Evolutionary conservation across 2,797 vertebrate genomes (phyloP).

Genomic region (Intellagama lesueurii): DNA sequence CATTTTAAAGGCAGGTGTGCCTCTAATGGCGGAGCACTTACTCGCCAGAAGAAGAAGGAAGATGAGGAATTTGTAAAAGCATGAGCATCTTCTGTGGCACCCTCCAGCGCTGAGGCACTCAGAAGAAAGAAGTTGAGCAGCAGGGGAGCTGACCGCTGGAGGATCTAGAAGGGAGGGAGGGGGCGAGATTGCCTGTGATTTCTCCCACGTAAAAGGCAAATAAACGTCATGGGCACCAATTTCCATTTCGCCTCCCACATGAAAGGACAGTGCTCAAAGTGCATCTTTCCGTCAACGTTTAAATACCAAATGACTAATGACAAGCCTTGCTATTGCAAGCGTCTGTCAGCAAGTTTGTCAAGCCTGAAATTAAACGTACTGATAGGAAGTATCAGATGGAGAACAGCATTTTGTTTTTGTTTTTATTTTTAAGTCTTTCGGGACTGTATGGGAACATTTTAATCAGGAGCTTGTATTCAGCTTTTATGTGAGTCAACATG

Average conservation of each 20-base stretch:
- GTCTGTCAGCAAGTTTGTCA: slow-evolving; percentile 20
- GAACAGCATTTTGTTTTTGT: neutral
- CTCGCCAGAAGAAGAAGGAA: neutral
- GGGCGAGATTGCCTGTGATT: slow-evolving; percentile 10
- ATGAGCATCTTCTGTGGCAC: neutral
- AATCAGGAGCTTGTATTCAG: neutral
- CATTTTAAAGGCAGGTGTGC: neutral
- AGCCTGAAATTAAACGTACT: slow-evolving; percentile 32
- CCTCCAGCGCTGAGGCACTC: neutral
- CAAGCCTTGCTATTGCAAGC: neutral
- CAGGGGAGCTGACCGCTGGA: neutral
- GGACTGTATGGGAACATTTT: neutral
- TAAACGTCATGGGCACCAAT: neutral
- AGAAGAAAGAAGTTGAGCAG: neutral
- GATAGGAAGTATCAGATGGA: neutral
- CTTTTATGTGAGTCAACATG: neutral
- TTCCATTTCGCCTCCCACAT: slow-evolving; percentile 11
- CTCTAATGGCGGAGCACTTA: neutral
- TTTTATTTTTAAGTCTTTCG: neutral
- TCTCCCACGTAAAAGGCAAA: slow-evolving; percentile 9
- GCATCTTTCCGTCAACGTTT: slow-evolving; percentile 1
- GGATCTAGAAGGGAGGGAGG: neutral
- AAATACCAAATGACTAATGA: slow-evolving; percentile 18
- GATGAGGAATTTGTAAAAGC: neutral
- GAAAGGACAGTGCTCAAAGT: slow-evolving; percentile 3